A percentile compares a stretch with the other conserved stretches of the same genome.
Evolutionary conservation across 2,888 invertebrate species (phyloP).

Genomic region (Eristalis intricaria): DNA sequence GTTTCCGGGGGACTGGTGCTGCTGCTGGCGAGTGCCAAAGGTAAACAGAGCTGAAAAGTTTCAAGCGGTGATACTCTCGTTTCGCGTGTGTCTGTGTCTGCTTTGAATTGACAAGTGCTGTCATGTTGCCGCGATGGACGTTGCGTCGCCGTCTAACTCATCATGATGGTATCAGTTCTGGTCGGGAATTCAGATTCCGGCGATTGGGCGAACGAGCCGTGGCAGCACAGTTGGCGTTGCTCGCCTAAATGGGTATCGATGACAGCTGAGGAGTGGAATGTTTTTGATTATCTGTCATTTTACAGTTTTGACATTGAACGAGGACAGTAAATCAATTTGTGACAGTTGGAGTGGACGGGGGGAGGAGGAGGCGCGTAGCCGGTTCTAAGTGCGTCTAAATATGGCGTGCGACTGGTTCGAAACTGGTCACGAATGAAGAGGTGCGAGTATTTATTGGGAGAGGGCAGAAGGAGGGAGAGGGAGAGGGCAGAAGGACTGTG

Average conservation of each 20-base stretch:
- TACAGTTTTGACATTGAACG: neutral
- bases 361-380: neutral
- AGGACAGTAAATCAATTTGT: neutral
- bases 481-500: too few relatives aligned
- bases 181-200: neutral
- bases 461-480: too few relatives aligned
- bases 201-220: neutral
- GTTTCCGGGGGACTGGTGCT: slow-evolving; percentile 17
- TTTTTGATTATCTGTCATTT: neutral
- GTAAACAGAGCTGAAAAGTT: slow-evolving; percentile 16
- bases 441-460: too few relatives aligned
- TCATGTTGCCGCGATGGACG: neutral
- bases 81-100: neutral
- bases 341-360: neutral
- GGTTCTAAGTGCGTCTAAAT: neutral
- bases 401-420: neutral
- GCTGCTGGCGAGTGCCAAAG: neutral
- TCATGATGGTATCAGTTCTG: neutral
- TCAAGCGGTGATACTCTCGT: neutral
- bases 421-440: too few relatives aligned
- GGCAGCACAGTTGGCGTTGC: too few relatives aligned
- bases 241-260: neutral
- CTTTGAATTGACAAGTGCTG: slow-evolving; percentile 1
- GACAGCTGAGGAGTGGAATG: neutral
- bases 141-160: neutral